Percentiles rank a stretch among this genome's conserved stretches.
Evolutionary conservation across 2,888 invertebrate species (phyloP).

Genomic region (Epirrhoe tristata): DNA sequence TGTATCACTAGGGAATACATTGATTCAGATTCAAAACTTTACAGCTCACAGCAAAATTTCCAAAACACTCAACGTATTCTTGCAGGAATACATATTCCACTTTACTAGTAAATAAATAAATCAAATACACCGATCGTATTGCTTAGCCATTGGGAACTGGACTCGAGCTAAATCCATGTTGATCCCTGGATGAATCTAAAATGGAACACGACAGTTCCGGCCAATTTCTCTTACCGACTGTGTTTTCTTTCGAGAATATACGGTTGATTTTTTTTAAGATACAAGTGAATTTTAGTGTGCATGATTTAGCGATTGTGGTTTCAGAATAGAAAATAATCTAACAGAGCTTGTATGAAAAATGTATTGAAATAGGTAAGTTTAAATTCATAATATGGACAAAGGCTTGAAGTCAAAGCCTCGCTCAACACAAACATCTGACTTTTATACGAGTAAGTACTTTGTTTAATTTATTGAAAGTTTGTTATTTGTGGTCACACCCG

Average conservation of each 20-base stretch:
- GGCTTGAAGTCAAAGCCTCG: too few species aligned
- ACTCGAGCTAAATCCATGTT: slow-evolving; percentile 38
- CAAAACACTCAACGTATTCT: neutral
- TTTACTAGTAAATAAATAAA: slow-evolving; percentile 31
- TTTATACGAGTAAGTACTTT: neutral
- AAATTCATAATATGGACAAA: too few species aligned
- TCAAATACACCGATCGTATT: slow-evolving; percentile 48
- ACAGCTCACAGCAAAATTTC: too few species aligned
- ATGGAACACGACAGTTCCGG: slow-evolving; percentile 44
- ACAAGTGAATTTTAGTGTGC: neutral
- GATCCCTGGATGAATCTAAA: slow-evolving; percentile 46
- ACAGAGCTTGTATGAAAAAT: too few species aligned
- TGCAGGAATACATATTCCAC: slow-evolving; percentile 6
- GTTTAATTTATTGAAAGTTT: neutral
- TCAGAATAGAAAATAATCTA: neutral
- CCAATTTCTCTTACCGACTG: slow-evolving; percentile 34
- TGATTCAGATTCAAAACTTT: too few species aligned
- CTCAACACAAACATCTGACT: neutral
- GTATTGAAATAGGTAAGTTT: too few species aligned
- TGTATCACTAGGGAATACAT: too few species aligned
- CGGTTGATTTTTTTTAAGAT: neutral
- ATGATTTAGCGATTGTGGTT: neutral
- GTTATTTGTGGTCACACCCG: neutral
- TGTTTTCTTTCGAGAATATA: slow-evolving; percentile 23
- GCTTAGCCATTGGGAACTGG: slow-evolving; percentile 44